Percentiles rank a stretch among this genome's conserved stretches.
phyloP scores from a whole-genome alignment of 2,113 vertebrate species.

The Catagonus wagneri region DNA sequence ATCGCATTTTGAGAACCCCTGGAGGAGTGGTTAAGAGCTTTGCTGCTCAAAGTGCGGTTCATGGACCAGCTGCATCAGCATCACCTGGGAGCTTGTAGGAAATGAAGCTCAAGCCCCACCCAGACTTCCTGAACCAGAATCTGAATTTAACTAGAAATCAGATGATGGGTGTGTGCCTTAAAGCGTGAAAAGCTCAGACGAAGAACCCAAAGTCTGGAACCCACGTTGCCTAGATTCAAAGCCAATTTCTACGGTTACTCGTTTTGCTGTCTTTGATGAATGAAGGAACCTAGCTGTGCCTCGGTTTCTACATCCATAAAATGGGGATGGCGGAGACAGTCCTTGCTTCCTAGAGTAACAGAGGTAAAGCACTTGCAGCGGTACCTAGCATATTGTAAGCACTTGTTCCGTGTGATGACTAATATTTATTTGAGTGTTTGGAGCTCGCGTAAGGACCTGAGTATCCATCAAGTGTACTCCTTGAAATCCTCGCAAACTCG shows the following conservation, averaged over 20 bases:
- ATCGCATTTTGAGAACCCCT: neutral
- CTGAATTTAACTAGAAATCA: neutral
- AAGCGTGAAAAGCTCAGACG: neutral
- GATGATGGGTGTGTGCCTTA: neutral
- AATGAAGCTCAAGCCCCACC: neutral
- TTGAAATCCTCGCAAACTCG: neutral
- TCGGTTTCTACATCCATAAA: neutral
- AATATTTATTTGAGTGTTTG: neutral
- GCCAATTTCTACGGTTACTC: neutral
- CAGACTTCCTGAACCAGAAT: neutral
- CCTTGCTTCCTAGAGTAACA: neutral
- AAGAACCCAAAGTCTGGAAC: neutral
- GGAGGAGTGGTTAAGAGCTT: neutral
- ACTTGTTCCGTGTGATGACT: neutral
- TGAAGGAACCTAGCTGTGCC: neutral
- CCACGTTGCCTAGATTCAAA: neutral
- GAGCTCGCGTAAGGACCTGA: neutral
- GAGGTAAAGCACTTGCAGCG: too few species aligned
- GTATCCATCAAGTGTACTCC: neutral
- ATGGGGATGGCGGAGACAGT: neutral
- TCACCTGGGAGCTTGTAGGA: neutral
- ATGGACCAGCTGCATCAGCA: too few species aligned
- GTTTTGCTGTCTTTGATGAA: neutral
- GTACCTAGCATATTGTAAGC: rapidly evolving
- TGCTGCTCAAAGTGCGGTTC: neutral